Percentiles rank a stretch among this genome's conserved stretches.
Conservation (phyloP, 2,797 vertebrate genomes). For the Paedocypris micromegethes region DNA sequence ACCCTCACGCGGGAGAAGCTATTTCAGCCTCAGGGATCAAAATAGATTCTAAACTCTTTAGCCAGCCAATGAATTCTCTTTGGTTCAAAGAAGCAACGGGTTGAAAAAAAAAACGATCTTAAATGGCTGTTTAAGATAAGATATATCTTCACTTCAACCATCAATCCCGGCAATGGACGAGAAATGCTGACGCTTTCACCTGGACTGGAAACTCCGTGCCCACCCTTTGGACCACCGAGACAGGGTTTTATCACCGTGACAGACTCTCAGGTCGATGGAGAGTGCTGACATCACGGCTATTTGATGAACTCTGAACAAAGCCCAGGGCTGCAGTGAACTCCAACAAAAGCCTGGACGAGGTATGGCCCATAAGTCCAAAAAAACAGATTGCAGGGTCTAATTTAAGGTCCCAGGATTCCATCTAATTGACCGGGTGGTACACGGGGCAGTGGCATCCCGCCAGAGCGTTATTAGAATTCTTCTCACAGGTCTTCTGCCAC, state of each 20-base stretch:
- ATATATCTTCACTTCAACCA: no score
- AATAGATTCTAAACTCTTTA: slow-evolving; percentile 49
- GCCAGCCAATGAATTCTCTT: slow-evolving; percentile 34
- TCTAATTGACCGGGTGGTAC: slow-evolving; percentile 9
- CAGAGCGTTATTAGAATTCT: slow-evolving; percentile 24
- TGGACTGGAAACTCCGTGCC: slow-evolving; percentile 9
- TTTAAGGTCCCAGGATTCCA: slow-evolving; percentile 9
- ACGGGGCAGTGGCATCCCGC: slow-evolving; percentile 9
- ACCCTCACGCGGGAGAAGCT: slow-evolving; percentile 55
- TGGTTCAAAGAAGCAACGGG: slow-evolving; percentile 28
- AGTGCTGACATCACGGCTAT: slow-evolving; percentile 23
- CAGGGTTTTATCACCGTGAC: slow-evolving; percentile 18
- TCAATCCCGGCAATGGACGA: not conserved
- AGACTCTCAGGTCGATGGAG: slow-evolving; percentile 23
- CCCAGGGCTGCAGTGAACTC: slow-evolving; percentile 9
- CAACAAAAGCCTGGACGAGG: slow-evolving; percentile 3
- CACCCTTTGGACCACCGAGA: slow-evolving; percentile 1
- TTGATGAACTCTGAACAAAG: slow-evolving; percentile 31
- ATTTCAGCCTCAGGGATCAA: slow-evolving; percentile 54
- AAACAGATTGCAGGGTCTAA: slow-evolving; percentile 18
- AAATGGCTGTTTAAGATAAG: not conserved
- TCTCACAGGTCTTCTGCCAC: slow-evolving; percentile 23
- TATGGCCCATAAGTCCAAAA: slow-evolving; percentile 17
- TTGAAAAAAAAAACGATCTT: slow-evolving; percentile 27
- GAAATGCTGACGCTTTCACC: not conserved